Percentiles rank a stretch among this genome's conserved stretches.
Conservation (phyloP, 2,113 vertebrate species). For the Xenus cinereus region DNA sequence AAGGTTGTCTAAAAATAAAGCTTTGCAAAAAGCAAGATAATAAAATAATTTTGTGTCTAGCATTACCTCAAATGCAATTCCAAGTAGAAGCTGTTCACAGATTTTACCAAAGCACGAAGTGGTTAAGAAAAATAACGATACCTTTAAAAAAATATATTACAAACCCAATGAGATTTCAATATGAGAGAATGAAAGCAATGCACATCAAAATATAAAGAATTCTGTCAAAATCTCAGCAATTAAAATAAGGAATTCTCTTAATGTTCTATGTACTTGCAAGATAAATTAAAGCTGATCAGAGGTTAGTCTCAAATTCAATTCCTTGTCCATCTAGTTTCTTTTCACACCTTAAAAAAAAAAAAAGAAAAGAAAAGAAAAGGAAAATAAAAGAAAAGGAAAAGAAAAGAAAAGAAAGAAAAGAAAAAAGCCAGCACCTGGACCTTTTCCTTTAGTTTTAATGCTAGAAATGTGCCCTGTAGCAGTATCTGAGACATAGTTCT, state of each 20-base stretch:
- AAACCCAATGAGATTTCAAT: conserved; percentile 8
- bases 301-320: neutral
- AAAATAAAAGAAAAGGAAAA: too few relatives aligned
- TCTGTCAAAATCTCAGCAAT: neutral
- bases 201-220: neutral
- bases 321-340: neutral
- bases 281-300: neutral
- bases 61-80: neutral
- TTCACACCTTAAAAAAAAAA: neutral
- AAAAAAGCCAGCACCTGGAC: neutral
- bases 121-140: conserved; percentile 11
- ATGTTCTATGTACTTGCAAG: neutral
- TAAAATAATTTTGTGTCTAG: neutral
- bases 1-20: conserved; percentile 25
- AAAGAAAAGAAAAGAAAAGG: neutral
- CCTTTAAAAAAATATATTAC: neutral
- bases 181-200: neutral
- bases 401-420: neutral
- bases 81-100: conserved; percentile 32
- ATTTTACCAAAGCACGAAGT: neutral
- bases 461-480: neutral
- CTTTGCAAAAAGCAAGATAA: conserved; percentile 29
- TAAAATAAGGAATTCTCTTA: neutral
- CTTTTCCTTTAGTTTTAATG: neutral
- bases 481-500: neutral